Evolutionary conservation across 2,113 vertebrate genomes (phyloP), one percentile per base, ranked within the genome.

Genomic region (Poeciliopsis turrubarensis): DNA sequence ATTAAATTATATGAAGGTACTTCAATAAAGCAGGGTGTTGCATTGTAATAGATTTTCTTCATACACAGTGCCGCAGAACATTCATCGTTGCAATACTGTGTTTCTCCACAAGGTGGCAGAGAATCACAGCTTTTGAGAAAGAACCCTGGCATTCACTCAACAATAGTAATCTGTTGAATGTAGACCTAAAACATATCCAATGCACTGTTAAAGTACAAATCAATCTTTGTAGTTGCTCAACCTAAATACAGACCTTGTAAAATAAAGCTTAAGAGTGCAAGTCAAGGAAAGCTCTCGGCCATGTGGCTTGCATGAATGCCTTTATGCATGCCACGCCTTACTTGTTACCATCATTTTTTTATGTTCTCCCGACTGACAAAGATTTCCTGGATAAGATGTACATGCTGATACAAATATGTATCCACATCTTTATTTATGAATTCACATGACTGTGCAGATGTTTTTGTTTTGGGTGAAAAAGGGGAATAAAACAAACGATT

Each of bases 61-160:
- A 15, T n/a, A 15, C 51, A 29, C 29, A 32, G 15, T 44, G 6
- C 22, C n/a, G 34, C 13, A 41, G 1, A 4, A 44, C 27, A 22
- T 1, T 0, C 3, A 32, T 37, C 3, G 17, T 0, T 80, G 80
- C 19, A 77, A 51, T 83, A 32, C n/a, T 11, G 4, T 0, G 26
- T 78, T 81, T 69, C 22, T 0, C 81, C 91, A 90, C 86, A 67
- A 64, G 88, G 66, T 25, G 86, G 81, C 78, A 82, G 79, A 2
- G 5, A 3, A 30, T 26, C 30, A 63, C 11, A 61, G 22, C 17
- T 67, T 80, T 79, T 68, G 22, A 5, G 13, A 19, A 13, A 10
- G 1, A 31, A 1, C n/a, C 26, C 13, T 9, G 3, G 54, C 41
- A 44, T 31, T 3, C 7, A 29, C 0, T 3, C 26, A 5, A 29